Percentiles rank a stretch among this genome's conserved stretches.
Evolutionary conservation across 1,140 invertebrate genomes (phyloP).

Genomic region (Nautilus pompilius): DNA sequence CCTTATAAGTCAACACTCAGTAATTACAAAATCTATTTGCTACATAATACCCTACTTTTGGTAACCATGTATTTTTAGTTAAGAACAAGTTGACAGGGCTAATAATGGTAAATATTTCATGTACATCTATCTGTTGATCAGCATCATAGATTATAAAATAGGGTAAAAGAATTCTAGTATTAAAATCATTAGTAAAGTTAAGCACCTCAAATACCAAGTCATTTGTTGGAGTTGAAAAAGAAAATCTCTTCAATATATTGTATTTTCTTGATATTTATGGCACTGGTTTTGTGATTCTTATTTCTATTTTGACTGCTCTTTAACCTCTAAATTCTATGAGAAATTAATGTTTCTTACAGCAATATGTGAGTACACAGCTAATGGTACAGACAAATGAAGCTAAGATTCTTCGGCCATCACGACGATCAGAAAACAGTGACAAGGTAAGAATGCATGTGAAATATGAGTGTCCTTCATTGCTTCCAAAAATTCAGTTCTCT

Average conservation of each 20-base stretch:
- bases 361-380: slow-evolving; percentile 55
- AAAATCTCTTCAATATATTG: not conserved
- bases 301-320: too few relatives aligned
- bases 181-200: not conserved
- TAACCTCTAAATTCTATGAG: too few relatives aligned
- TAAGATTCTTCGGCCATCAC: slow-evolving; percentile 44
- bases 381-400: slow-evolving; percentile 50
- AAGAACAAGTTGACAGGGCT: too few relatives aligned
- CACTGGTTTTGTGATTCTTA: not conserved
- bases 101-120: too few relatives aligned
- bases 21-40: too few relatives aligned
- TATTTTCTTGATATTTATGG: not conserved
- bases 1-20: too few relatives aligned
- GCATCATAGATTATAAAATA: too few relatives aligned
- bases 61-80: too few relatives aligned
- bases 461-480: not conserved
- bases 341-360: slow-evolving; percentile 31
- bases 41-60: too few relatives aligned
- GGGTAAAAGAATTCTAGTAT: too few relatives aligned
- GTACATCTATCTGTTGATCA: too few relatives aligned
- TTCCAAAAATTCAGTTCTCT: not conserved
- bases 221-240: not conserved
- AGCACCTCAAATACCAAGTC: not conserved
- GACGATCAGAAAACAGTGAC: slow-evolving; percentile 42
- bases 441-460: slow-evolving; percentile 25